Evolutionary conservation across 1,140 invertebrate species (phyloP).

Genomic region (Cyclina sinensis): DNA sequence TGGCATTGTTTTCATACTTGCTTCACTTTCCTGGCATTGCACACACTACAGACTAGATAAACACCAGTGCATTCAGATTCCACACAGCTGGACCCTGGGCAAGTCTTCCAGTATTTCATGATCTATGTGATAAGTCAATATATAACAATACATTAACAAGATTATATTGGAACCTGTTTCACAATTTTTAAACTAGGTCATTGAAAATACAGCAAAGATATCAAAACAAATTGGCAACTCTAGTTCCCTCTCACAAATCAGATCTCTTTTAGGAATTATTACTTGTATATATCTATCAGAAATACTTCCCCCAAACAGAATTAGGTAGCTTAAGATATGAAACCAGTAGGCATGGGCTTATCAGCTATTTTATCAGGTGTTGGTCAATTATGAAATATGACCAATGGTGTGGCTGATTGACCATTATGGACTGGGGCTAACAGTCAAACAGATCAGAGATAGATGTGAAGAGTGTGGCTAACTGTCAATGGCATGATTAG

Average conservation of each 20-base stretch:
- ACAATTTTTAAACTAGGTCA: too few species aligned
- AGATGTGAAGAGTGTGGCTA: neutral
- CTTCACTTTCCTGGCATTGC: neutral
- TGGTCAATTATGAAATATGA: conserved; percentile 37
- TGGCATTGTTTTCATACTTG: conserved; percentile 41
- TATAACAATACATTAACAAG: neutral
- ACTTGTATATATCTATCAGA: neutral
- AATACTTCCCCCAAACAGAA: neutral
- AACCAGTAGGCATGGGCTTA: conserved; percentile 1
- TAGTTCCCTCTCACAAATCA: too few species aligned
- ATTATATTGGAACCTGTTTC: too few species aligned
- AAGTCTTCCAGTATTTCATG: neutral
- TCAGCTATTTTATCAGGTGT: conserved; percentile 5
- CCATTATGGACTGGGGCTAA: conserved; percentile 21
- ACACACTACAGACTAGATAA: conserved; percentile 33
- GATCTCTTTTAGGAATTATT: too few species aligned
- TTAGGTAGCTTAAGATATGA: neutral
- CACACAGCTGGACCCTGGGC: conserved; percentile 26
- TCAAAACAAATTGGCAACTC: too few species aligned
- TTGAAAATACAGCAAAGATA: neutral
- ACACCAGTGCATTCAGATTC: neutral
- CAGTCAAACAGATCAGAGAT: neutral
- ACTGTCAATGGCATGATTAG: conserved; percentile 17
- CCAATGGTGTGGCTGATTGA: conserved; percentile 26
- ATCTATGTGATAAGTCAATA: neutral